Percentiles rank a stretch among this genome's conserved stretches.
phyloP scores from a whole-genome alignment of 2,113 vertebrate genomes.

The Macrotis lagotis region DNA sequence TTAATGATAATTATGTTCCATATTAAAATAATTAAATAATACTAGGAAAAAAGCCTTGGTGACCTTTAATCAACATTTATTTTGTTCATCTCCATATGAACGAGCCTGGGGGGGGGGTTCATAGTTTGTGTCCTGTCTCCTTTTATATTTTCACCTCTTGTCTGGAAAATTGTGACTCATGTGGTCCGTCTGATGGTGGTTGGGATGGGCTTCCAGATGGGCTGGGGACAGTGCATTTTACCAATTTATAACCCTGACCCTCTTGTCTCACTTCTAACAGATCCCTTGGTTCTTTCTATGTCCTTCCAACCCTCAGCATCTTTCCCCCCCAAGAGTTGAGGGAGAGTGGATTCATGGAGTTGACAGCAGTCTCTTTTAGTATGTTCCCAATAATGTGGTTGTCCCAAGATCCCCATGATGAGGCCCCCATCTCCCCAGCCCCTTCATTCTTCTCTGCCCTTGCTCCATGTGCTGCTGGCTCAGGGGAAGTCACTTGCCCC shows the following conservation, averaged over 20 bases:
- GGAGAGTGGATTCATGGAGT: neutral
- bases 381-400: neutral
- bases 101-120: neutral
- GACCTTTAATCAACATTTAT: neutral
- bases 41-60: constrained; percentile 18
- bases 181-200: neutral
- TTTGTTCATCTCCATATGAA: neutral
- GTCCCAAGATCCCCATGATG: neutral
- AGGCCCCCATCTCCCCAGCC: neutral
- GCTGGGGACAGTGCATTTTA: neutral
- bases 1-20: constrained; percentile 64
- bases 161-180: neutral
- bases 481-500: constrained; percentile 32
- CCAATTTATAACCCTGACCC: too few relatives aligned
- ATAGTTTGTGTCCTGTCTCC: neutral
- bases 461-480: neutral
- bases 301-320: neutral
- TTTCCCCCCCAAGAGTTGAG: neutral
- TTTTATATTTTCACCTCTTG: neutral
- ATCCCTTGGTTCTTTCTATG: neutral
- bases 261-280: neutral
- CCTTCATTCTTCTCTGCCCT: neutral
- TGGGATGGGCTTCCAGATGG: neutral
- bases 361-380: neutral
- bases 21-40: constrained; percentile 39